Evolutionary conservation across 2,888 invertebrate species (phyloP).

Genomic region (Silvanus unidentatus): DNA sequence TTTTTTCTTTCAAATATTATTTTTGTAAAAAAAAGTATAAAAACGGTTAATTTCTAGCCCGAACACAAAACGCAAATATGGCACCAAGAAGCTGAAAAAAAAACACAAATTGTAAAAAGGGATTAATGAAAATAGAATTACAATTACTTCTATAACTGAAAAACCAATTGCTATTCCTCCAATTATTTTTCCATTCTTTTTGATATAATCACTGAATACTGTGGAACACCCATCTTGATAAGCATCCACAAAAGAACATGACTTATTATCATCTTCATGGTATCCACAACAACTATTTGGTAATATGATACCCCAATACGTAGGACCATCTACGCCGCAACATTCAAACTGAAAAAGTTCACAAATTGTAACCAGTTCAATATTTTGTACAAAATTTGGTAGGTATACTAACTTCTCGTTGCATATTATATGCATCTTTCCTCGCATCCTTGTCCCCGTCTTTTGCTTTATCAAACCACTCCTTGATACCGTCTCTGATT

Average conservation of each 20-base stretch:
- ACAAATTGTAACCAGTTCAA: conserved; percentile 5
- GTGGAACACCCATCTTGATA: conserved; percentile 47
- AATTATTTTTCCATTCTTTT: conserved; percentile 51
- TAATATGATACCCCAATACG: conserved; percentile 6
- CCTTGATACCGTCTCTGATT: conserved; percentile 24
- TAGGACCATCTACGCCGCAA: conserved; percentile 16
- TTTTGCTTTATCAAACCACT: conserved; percentile 46
- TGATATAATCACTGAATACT: conserved; percentile 41
- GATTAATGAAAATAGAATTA: not conserved
- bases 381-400: not conserved
- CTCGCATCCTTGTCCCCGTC: conserved; percentile 20
- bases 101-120: not conserved
- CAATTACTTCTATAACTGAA: conserved; percentile 60
- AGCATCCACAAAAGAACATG: conserved; percentile 19
- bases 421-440: too few species aligned
- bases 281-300: conserved; percentile 14
- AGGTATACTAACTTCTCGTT: conserved; percentile 49
- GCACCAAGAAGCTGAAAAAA: not conserved
- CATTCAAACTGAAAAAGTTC: conserved; percentile 18
- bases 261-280: too few species aligned
- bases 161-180: conserved; percentile 61
- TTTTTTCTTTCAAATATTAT: too few species aligned
- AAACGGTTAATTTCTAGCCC: too few species aligned
- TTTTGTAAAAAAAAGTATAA: too few species aligned
- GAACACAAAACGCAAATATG: not conserved